phyloP scores from a whole-genome alignment of 2,113 vertebrate species.

The Xiphorhynchus elegans region DNA sequence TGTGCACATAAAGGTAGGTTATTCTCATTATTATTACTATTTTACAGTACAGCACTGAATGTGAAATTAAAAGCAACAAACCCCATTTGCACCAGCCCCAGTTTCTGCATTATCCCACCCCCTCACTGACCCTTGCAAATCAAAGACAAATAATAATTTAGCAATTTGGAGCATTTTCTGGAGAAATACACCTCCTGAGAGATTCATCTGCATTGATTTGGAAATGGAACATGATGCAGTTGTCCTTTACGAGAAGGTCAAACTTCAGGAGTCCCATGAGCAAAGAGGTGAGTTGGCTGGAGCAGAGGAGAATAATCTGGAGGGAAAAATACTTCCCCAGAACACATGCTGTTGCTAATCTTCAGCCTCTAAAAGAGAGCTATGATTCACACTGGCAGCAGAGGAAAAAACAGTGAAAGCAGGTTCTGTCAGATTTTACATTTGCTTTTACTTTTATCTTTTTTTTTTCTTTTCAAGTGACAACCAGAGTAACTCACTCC shows the following conservation, averaged over 20 bases:
- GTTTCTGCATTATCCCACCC: not conserved
- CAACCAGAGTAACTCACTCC: slow-evolving; percentile 41
- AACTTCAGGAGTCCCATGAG: slow-evolving; percentile 55
- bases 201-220: slow-evolving; percentile 27
- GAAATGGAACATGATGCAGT: slow-evolving; percentile 58
- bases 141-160: not conserved
- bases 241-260: slow-evolving; percentile 38
- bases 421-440: slow-evolving; percentile 18
- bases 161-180: slow-evolving; percentile 10
- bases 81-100: not conserved
- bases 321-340: not conserved
- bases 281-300: slow-evolving; percentile 77
- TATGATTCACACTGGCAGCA: not conserved
- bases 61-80: not conserved
- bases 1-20: not conserved
- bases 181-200: not conserved
- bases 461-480: not conserved
- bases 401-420: not conserved
- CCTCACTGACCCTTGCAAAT: not conserved
- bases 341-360: not conserved
- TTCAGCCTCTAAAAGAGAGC: not conserved
- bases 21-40: not conserved
- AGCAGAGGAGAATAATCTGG: not conserved
- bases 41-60: not conserved
- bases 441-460: not conserved